Evolutionary conservation across 2,797 vertebrate species (phyloP).

Genomic region (Tenualosa ilisha): DNA sequence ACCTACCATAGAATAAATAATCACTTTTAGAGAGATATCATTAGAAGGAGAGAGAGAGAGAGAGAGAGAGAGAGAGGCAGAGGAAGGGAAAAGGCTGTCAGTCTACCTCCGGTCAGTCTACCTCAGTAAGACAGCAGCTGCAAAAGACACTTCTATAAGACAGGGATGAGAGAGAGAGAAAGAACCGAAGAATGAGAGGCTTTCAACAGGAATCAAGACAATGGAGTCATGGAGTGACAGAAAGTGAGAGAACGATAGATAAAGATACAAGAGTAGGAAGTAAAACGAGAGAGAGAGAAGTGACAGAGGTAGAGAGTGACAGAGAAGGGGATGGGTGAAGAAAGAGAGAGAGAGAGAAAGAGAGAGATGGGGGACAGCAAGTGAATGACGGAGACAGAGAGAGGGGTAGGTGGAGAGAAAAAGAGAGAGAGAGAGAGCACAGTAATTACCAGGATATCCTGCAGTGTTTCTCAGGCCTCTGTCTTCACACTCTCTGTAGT

Average conservation of each 20-base stretch:
- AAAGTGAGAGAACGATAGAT: conserved; percentile 19
- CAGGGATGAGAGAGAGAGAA: conserved; percentile 18
- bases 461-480: conserved; percentile 41
- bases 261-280: neutral
- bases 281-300: neutral
- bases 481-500: conserved; percentile 18
- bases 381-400: neutral
- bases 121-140: conserved; percentile 33
- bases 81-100: conserved; percentile 31
- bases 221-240: neutral
- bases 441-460: conserved; percentile 48
- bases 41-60: conserved; percentile 24
- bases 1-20: neutral
- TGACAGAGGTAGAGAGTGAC: too few species aligned
- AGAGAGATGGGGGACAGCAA: neutral
- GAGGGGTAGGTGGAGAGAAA: neutral
- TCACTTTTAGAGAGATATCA: neutral
- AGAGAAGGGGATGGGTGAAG: neutral
- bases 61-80: conserved; percentile 19
- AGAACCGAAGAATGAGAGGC: neutral
- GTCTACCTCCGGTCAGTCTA: conserved; percentile 31
- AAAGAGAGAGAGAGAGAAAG: neutral
- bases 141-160: conserved; percentile 27
- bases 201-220: neutral
- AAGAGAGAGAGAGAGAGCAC: neutral